Evolutionary conservation across 2,113 vertebrate genomes (phyloP).

Genomic region (Heterochromis multidens): DNA sequence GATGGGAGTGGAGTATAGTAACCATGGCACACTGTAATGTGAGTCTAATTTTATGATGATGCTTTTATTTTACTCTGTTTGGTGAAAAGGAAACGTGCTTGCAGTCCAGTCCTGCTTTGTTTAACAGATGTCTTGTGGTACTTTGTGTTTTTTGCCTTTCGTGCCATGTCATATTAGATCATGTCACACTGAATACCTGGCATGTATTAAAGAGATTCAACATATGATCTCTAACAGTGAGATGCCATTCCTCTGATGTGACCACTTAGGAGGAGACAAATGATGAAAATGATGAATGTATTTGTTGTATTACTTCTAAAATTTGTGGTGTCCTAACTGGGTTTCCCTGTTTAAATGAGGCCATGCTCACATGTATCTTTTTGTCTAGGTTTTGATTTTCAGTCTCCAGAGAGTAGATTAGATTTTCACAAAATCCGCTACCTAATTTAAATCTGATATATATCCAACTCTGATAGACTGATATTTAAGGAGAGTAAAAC

Average conservation of each 20-base stretch:
- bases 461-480: neutral
- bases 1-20: constrained; percentile 51
- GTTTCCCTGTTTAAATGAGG: neutral
- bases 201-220: neutral
- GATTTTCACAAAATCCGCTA: neutral
- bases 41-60: constrained; percentile 20
- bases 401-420: neutral
- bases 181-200: neutral
- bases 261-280: neutral
- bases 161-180: neutral
- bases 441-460: neutral
- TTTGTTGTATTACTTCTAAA: neutral
- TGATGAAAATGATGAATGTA: neutral
- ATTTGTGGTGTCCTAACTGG: neutral
- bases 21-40: constrained; percentile 74
- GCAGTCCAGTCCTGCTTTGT: neutral
- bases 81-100: neutral
- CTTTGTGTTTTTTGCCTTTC: too few species aligned
- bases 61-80: neutral
- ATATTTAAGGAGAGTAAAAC: neutral
- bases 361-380: neutral
- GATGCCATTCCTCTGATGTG: neutral
- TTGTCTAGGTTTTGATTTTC: neutral
- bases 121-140: neutral
- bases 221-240: neutral